phyloP scores from a whole-genome alignment of 2,797 vertebrate species.

The Carcharodon carcharias region DNA sequence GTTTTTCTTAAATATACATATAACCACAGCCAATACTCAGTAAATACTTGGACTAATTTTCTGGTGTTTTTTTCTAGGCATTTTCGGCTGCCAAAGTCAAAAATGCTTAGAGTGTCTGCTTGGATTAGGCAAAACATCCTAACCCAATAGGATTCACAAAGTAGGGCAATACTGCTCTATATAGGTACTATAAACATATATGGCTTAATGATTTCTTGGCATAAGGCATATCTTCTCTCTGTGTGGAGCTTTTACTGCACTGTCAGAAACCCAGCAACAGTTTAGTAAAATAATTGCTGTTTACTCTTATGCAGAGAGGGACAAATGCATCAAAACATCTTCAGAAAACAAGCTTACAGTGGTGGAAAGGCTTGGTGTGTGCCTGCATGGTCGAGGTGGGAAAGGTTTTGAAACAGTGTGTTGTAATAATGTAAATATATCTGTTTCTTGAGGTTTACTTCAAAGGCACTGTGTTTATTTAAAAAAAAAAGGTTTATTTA shows the following conservation, averaged over 20 bases:
- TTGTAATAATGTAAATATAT: neutral
- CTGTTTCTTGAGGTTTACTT: constrained; percentile 5
- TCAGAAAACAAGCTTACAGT: neutral
- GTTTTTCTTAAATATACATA: neutral
- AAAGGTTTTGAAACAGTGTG: neutral
- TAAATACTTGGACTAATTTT: neutral
- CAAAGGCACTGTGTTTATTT: constrained; percentile 27
- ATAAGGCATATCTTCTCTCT: neutral
- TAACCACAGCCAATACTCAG: neutral
- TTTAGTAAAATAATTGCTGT: neutral
- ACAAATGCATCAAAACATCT: neutral
- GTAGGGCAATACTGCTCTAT: neutral
- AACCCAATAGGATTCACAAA: neutral
- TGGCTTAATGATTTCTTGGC: constrained; percentile 18
- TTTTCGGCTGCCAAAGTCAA: neutral
- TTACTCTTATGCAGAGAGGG: neutral
- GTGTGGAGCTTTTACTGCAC: neutral
- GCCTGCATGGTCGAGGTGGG: neutral
- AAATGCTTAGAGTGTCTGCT: neutral
- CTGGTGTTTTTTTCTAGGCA: neutral
- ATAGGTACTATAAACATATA: constrained; percentile 6
- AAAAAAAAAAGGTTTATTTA: neutral
- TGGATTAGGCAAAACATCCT: neutral
- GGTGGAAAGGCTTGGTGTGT: too few relatives aligned
- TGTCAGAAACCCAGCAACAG: neutral